Conservation (phyloP, 2,113 vertebrate species). For the Galeopterus variegatus region DNA sequence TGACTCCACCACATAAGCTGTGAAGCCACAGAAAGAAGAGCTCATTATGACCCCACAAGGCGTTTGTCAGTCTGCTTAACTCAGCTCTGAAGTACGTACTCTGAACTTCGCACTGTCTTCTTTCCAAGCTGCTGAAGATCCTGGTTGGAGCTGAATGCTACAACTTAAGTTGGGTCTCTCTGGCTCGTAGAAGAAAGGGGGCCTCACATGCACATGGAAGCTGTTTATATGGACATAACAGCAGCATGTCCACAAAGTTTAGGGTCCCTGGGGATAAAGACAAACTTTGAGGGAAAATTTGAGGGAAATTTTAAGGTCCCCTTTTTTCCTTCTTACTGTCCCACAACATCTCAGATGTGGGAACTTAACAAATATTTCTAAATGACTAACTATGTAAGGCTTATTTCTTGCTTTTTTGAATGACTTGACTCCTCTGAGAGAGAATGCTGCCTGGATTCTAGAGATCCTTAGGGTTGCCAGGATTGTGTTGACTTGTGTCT, state of each 20-base stretch:
- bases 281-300: background rate
- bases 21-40: background rate
- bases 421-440: background rate
- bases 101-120: background rate
- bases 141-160: background rate
- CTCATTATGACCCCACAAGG: background rate
- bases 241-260: background rate
- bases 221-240: background rate
- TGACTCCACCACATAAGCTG: background rate
- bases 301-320: too few relatives aligned
- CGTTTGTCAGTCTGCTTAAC: background rate
- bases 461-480: background rate
- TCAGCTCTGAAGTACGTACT: background rate
- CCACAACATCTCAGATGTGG: background rate
- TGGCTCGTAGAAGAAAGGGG: background rate
- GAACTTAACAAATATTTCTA: background rate
- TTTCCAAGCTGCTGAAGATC: background rate
- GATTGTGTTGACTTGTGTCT: background rate
- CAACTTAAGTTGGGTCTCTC: background rate
- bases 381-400: background rate
- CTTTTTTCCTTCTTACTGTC: background rate
- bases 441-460: background rate
- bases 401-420: background rate
- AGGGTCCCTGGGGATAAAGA: background rate
- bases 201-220: background rate